phyloP scores from a whole-genome alignment of 2,797 vertebrate species.

The Spheniscus humboldti region DNA sequence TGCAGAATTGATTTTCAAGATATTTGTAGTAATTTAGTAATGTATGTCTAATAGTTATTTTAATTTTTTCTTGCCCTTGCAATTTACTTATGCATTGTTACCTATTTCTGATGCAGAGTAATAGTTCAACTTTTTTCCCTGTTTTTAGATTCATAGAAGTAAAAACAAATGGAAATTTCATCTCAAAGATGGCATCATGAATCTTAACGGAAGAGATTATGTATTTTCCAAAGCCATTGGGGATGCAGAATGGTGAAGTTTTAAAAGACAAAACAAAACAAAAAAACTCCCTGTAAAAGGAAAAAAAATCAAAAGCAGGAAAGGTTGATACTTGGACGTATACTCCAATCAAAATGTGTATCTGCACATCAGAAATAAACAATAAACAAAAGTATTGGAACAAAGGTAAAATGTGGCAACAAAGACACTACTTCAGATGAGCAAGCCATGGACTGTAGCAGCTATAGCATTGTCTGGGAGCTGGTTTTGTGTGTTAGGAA shows the following conservation, averaged over 20 bases:
- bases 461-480: constrained; percentile 68
- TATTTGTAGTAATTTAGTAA: background rate
- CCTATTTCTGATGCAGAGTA: background rate
- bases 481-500: constrained; percentile 74
- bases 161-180: constrained; percentile 99
- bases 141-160: constrained; percentile 95
- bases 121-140: background rate
- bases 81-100: background rate
- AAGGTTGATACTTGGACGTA: constrained; percentile 70
- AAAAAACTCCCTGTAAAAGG: constrained; percentile 51
- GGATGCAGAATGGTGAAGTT: constrained; percentile 96
- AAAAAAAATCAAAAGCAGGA: constrained; percentile 61
- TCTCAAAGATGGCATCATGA: constrained; percentile 99
- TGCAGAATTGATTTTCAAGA: background rate
- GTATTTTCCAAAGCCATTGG: constrained; percentile 99
- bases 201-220: constrained; percentile 97
- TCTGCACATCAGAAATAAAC: constrained; percentile 76
- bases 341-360: constrained; percentile 72
- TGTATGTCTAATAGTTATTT: background rate
- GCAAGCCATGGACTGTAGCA: constrained; percentile 79
- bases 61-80: background rate
- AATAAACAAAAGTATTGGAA: constrained; percentile 72
- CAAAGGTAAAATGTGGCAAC: constrained; percentile 72
- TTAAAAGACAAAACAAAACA: constrained; percentile 67
- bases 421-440: constrained; percentile 79